Evolutionary conservation across 2,797 vertebrate species (phyloP), one percentile per base, ranked within the genome.

Genomic region (Limnodromus scolopaceus): DNA sequence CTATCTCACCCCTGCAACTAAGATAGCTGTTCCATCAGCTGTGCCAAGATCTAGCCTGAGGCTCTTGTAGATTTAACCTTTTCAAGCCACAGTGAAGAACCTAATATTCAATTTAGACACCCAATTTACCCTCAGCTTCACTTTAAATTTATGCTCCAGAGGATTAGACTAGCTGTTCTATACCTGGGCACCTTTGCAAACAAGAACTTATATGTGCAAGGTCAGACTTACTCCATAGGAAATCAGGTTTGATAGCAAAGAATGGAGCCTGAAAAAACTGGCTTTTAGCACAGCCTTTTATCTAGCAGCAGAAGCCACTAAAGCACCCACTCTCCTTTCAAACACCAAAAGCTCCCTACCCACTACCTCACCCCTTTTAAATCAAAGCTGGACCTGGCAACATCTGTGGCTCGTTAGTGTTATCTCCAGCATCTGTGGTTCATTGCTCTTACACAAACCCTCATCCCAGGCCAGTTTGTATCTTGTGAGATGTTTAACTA

Each of bases 21-120:
- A 93, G 92, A 93, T 82, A 90, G 70, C 89, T 92, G 39, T 92
- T 95, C 87, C 77, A 76, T 75, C 85, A 86, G 49, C 80, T 77
- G 66, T 92, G 79, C 79, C 86, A 86, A 48, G 51, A 93, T 65
- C 83, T 72, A 86, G 90, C 92, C 90, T 46, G 36, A 93, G 75
- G 77, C 85, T 87, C 66, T 79, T 61, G n/a, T 24, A 93, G 63
- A 84, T 58, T 94, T 93, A 96, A 93, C 81, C 68, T 92, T 91
- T 91, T 83, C 75, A 83, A 94, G 60, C 39, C 64, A 89, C 1
- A 2, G 20, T 19, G 27, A 90, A 81, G n/a, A 89, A 61, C 4
- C 11, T 24, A 78, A 76, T 36, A 86, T 51, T 39, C 76, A 34
- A 83, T 66, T 94, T 58, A 70, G 66, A 79, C n/a, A 65, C 4